Evolutionary conservation across 2,888 invertebrate genomes (phyloP), one percentile per base, ranked within the genome.

Genomic region (Cistogaster globosa): DNA sequence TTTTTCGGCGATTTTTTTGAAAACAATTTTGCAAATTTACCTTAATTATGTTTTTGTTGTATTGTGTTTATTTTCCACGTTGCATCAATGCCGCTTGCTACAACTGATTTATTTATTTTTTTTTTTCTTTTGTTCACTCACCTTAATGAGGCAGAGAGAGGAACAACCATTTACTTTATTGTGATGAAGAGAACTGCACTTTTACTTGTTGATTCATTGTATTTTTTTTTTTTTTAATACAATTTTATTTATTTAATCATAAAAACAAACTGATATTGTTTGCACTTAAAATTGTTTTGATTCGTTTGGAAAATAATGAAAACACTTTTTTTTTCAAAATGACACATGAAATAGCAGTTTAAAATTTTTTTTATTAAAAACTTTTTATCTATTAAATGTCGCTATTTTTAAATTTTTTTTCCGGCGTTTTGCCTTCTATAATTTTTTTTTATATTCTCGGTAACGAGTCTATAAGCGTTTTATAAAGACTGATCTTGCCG

Each of bases 171-270:
- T 63, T 63, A 53, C 55, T 26, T 63, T 45, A n/a, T 20, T 63
- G 12, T 38, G 12, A n/a, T 32, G 53, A 16, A 0, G n/a, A 20
- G 38, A 7, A 58, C 16, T 42, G 75, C 75, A 63, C 57, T 57
- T 75, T 81, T 71, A 82, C 76, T 82, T 82, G 75, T 62, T 62
- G 75, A 75, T 65, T 71, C 32, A 72, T 32, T 58, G 22, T 38
- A 16, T 77, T 58, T 38, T 72, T 48, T 22, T 80, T 42, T 60
- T 36, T 38, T 36, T 69, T 51, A 55, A 32, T 5, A 7, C 42
- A 26, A 57, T 63, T 32, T 14, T 38, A 53, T 69, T 68, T 68
- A 3, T 48, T n/a, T 9, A 38, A 38, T 38, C 38, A 9, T 38
- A 38, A 38, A 38, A 38, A 38, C 1, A 38, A 11, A 9, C 38